Base-by-base conservation (phyloP, 2,888 invertebrate genomes). In the Pachliopta kotzebuea region DNA sequence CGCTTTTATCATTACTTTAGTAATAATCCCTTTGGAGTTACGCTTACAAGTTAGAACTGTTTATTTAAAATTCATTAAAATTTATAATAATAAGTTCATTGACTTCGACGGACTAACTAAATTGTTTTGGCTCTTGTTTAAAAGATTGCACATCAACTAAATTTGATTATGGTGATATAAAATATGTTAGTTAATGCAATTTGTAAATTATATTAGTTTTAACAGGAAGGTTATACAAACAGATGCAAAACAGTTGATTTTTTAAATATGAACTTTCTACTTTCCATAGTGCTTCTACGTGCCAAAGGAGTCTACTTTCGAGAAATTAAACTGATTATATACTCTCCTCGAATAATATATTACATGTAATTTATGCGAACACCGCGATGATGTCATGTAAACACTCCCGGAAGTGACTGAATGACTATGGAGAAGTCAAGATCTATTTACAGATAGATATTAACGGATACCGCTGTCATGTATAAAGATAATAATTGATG, bases 401-500 rank as follows among this genome's bases (percentile, higher is more conserved):
- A 9, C 31, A 26, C 73, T 74, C 74, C 76, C 74, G 78, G 77
- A 77, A 62, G 65, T 63, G 54, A 37, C 14, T 56, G 52, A 49
- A 62, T 59, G 57, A 58, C 60, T 60, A 65, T 68, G 66, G 65
- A 52, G 50, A 52, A 72, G 67, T 69, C 67, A 66, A 73, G 74
- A 76, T 75, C 68, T 69, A 72, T 74, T 74, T 69, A 74, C 72
- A 71, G 77, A 79, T 37, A 37, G 37, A 37, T 37, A 37, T 37
- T 37, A 37, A 37, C 11, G 37, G 37, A 37, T 78, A 76, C 69
- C 26, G 11, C 42, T 54, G 53, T 29, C 71, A 65, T 63, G 70
- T 68, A 63, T 63, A 70, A 69, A 74, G 75, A 74, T 78, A 78
- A 74, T 73, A 74, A 72, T 67, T 70, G 72, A 73, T 73, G 68